A percentile compares a stretch with the other conserved stretches of the same genome.
Conservation (phyloP, 1,140 invertebrate genomes). For the Rhizoglyphus robini region DNA sequence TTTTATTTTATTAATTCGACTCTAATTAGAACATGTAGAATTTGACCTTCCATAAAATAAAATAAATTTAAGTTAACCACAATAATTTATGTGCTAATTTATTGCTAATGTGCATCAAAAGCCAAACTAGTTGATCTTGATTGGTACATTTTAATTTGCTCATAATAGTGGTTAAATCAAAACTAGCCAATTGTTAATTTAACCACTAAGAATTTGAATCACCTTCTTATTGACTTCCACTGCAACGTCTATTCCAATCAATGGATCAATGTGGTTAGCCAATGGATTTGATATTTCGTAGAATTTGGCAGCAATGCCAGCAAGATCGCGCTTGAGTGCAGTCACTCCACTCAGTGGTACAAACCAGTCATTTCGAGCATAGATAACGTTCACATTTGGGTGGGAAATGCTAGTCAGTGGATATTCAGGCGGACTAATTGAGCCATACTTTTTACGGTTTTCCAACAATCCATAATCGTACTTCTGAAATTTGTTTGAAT, state of each 20-base stretch:
- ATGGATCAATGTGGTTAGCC: slow-evolving; percentile 3
- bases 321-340: not conserved
- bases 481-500: not conserved
- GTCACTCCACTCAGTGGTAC: not conserved
- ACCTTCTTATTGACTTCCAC: not conserved
- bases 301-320: not conserved
- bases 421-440: not conserved
- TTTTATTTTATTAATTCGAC: too few relatives aligned
- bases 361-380: slow-evolving; percentile 1
- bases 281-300: not conserved
- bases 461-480: slow-evolving; percentile 5
- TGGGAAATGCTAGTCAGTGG: not conserved
- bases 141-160: too few relatives aligned
- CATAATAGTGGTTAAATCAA: too few relatives aligned
- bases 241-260: not conserved
- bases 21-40: too few relatives aligned
- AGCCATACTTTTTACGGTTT: slow-evolving; percentile 12
- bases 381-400: slow-evolving; percentile 7
- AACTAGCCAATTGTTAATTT: too few relatives aligned
- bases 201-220: not conserved
- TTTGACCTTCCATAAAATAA: too few relatives aligned
- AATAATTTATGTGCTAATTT: too few relatives aligned
- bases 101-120: too few relatives aligned
- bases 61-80: too few relatives aligned
- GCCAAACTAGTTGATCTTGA: too few relatives aligned